These are phyloP conservation scores for Sebastes nivosus DNA, from an alignment of 2,797 vertebrate species.

Conservation along the genomic window DNA sequence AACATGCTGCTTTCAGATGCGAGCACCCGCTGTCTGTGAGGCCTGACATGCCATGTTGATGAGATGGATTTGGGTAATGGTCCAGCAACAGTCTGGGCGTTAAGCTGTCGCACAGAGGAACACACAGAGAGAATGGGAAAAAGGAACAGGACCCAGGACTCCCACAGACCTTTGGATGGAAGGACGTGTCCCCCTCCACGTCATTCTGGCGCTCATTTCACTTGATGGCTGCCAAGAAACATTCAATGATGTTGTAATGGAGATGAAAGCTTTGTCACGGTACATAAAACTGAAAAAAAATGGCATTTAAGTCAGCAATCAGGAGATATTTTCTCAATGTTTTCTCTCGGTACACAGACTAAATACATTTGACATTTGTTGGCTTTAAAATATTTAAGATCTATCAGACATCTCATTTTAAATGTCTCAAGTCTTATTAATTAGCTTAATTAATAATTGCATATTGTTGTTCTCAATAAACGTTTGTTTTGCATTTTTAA, in stretches of 20 bases:
- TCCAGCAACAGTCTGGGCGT: conserved; percentile 57
- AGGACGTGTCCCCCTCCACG: not conserved
- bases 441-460: not conserved
- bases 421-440: not conserved
- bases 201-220: conserved; percentile 1
- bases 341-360: not conserved
- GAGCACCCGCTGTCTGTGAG: conserved; percentile 44
- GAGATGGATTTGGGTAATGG: conserved; percentile 71
- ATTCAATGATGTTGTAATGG: not conserved
- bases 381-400: not conserved
- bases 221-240: conserved; percentile 12
- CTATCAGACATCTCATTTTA: not conserved
- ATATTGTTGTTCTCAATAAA: not conserved
- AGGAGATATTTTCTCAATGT: not conserved
- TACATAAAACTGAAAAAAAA: not conserved
- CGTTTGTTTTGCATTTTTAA: not conserved
- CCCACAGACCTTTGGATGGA: conserved; percentile 26
- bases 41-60: conserved; percentile 31
- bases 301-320: not conserved
- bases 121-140: conserved; percentile 24
- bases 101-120: conserved; percentile 39
- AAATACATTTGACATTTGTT: not conserved
- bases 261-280: not conserved
- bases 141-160: conserved; percentile 15
- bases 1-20: conserved; percentile 58